Percentiles rank a stretch among this genome's conserved stretches.
These are phyloP conservation scores for Meloidogyne floridensis DNA, from an alignment of 1,140 invertebrate species.

Conservation along the genomic window DNA sequence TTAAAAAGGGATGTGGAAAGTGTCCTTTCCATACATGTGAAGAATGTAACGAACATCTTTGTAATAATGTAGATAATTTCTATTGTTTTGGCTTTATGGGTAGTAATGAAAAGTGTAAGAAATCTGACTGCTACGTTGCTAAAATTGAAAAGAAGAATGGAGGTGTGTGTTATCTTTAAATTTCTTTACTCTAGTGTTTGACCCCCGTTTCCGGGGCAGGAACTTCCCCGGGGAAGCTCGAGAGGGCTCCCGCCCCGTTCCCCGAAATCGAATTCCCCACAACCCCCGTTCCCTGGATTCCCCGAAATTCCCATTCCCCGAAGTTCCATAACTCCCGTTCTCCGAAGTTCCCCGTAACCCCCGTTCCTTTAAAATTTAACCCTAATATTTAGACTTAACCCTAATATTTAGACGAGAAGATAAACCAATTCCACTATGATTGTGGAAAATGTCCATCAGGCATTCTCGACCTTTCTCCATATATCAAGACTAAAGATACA, in stretches of 20 bases:
- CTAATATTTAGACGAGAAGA: not conserved
- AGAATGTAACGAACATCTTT: not conserved
- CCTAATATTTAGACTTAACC: too few species aligned
- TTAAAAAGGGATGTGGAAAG: not conserved
- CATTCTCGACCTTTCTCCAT: not conserved
- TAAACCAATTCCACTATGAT: not conserved
- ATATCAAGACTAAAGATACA: constrained; percentile 6
- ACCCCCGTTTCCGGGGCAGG: too few species aligned
- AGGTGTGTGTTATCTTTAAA: not conserved
- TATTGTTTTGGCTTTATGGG: not conserved
- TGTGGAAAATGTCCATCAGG: not conserved
- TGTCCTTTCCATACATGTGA: not conserved
- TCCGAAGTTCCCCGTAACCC: too few species aligned
- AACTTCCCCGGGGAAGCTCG: too few species aligned
- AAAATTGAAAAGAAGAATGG: not conserved
- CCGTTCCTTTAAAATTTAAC: too few species aligned
- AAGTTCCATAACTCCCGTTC: too few species aligned
- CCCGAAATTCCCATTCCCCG: too few species aligned
- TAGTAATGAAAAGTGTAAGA: not conserved
- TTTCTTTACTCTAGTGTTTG: too few species aligned
- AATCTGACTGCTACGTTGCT: not conserved
- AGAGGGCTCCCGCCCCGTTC: too few species aligned
- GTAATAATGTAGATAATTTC: not conserved
- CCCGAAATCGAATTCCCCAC: too few species aligned
- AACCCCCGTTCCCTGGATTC: too few species aligned